Evolutionary conservation across 1,140 invertebrate genomes (phyloP).

Genomic region (Sitodiplosis mosellana): DNA sequence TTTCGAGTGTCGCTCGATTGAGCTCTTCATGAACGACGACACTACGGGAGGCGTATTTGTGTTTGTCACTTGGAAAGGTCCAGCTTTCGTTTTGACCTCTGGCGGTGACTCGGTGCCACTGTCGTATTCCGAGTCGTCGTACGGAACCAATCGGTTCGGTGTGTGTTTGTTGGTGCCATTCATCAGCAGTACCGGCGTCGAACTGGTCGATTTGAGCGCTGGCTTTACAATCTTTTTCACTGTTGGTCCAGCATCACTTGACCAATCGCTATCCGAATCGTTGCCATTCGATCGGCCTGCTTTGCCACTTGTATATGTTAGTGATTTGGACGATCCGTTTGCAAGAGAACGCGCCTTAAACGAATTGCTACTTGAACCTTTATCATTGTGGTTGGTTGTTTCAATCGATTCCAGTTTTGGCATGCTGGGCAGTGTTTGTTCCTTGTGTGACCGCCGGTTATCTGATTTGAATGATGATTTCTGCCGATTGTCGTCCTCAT

Average conservation of each 20-base stretch:
- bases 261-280: not conserved
- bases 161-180: not conserved
- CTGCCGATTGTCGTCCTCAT: not conserved
- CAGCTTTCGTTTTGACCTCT: constrained; percentile 23
- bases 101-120: constrained; percentile 13
- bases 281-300: not conserved
- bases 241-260: not conserved
- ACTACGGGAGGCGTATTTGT: not conserved
- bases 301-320: not conserved
- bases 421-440: constrained; percentile 9
- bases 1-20: not conserved
- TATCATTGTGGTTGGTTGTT: not conserved
- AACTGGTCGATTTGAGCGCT: not conserved
- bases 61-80: constrained; percentile 20
- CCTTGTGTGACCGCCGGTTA: constrained; percentile 1
- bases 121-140: not conserved
- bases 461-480: not conserved
- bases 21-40: not conserved
- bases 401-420: constrained; percentile 4
- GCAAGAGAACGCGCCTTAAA: not conserved
- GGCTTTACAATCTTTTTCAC: not conserved
- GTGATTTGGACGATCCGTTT: not conserved
- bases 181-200: not conserved
- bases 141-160: not conserved
- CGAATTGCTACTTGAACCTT: not conserved